Evolutionary conservation across 2,797 vertebrate species (phyloP), one percentile per base, ranked within the genome.

Genomic region (Florisuga fusca): DNA sequence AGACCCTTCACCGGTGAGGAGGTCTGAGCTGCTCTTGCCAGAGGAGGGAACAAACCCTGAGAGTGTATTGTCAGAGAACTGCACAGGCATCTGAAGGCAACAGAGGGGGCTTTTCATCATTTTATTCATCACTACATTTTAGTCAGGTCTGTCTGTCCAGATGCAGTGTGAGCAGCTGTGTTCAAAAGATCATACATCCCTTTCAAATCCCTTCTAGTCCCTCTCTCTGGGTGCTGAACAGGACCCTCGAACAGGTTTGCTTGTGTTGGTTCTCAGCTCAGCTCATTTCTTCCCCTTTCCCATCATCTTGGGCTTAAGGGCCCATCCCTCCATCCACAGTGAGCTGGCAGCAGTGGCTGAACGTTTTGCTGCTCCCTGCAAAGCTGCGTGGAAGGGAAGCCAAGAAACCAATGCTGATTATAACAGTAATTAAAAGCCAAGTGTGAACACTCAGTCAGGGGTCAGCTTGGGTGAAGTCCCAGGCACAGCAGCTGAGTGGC

Each of bases 371-470:
- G 10, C 18, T 92, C 86, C 74, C 71, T 54, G 79, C 57, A 48
- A 59, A 43, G 61, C 83, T 83, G 48, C 36, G 1, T 5, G 54
- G 16, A 78, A 26, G 36, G 31, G 41, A 27, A 93, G 91, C 87
- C 87, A 87, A 76, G 38, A 67, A 95, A 74, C 19, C 87, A 5
- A 2, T 11, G 83, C 36, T 95, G 87, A 95, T 93, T 80, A 85
- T 2, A 77, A 2, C n/a, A 13, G 61, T 94, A 95, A 94, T 96
- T 95, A 95, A 91, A 79, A 95, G 43, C 68, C 64, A 29, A 80
- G 79, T 25, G 87, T 14, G 80, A 87, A 38, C 7, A 5, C 48
- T 48, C 75, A 41, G 34, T 6, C 54, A 50, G 74, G 75, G 87
- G 50, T 81, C 69, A 75, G 76, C 61, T 34, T 55, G 91, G 84